phyloP scores from a whole-genome alignment of 2,797 vertebrate species.

The Merluccius polli region DNA sequence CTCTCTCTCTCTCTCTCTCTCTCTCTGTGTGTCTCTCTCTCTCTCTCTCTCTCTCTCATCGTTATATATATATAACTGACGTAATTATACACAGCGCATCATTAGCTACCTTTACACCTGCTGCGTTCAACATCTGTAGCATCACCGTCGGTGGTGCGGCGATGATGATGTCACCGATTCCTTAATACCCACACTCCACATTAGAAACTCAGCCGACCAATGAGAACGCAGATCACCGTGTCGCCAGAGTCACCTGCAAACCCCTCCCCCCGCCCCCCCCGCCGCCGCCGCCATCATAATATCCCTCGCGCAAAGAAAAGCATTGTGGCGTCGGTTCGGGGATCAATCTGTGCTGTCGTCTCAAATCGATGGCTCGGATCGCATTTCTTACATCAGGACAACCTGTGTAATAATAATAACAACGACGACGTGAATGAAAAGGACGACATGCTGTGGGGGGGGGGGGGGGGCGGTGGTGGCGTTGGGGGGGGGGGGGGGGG shows the following conservation, averaged over 20 bases:
- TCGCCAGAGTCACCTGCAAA: not conserved
- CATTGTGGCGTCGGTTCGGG: not conserved
- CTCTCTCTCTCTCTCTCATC: not conserved
- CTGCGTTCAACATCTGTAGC: not conserved
- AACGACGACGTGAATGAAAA: not conserved
- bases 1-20: constrained; percentile 21
- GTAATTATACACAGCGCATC: not conserved
- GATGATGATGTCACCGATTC: not conserved
- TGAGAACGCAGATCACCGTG: not conserved
- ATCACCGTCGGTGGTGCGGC: too few species aligned
- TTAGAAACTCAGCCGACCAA: not conserved
- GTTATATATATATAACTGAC: not conserved
- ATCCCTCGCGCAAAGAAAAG: not conserved
- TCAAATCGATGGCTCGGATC: not conserved
- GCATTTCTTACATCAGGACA: not conserved
- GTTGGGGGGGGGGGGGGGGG: not conserved
- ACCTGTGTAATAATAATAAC: not conserved
- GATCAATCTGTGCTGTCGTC: not conserved
- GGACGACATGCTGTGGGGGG: not conserved
- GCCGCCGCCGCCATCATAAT: not conserved
- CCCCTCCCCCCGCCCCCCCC: not conserved
- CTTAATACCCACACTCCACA: not conserved
- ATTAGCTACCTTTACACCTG: not conserved
- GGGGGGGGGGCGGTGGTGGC: not conserved
- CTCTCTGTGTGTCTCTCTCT: not conserved